phyloP scores from a whole-genome alignment of 1,140 invertebrate species.

The Drosophila bocki region DNA sequence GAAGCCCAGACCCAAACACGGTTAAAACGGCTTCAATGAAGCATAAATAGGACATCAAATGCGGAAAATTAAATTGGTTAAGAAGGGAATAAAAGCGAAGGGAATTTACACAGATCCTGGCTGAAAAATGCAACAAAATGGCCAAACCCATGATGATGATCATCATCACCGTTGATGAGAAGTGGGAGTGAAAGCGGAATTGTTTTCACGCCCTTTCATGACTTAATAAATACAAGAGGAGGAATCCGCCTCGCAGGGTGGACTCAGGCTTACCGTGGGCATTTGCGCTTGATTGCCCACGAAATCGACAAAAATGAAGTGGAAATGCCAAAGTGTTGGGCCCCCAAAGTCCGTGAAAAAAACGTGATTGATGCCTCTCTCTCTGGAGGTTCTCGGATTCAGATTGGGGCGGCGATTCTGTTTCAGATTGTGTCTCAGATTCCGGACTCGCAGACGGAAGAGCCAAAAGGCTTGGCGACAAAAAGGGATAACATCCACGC shows the following conservation, averaged over 20 bases:
- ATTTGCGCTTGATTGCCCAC: conserved; percentile 74
- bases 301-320: conserved; percentile 81
- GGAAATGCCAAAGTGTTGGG: conserved; percentile 58
- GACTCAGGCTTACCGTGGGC: conserved; percentile 22
- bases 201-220: conserved; percentile 56
- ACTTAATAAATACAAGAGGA: conserved; percentile 73
- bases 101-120: conserved; percentile 36
- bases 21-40: conserved; percentile 49
- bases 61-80: conserved; percentile 45
- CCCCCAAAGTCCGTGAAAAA: conserved; percentile 23
- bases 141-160: conserved; percentile 27
- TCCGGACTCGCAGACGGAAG: conserved; percentile 24
- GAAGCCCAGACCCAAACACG: conserved; percentile 3
- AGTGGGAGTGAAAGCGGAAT: conserved; percentile 15
- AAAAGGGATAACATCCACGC: conserved; percentile 38
- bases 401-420: conserved; percentile 38
- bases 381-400: conserved; percentile 9
- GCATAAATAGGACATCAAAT: conserved; percentile 61
- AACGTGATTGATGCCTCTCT: conserved; percentile 48
- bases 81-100: conserved; percentile 10
- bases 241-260: conserved; percentile 17
- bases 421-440: conserved; percentile 54
- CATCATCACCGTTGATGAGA: conserved; percentile 4
- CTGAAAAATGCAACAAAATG: conserved; percentile 65
- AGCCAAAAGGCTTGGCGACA: conserved; percentile 30